Percentiles rank a stretch among this genome's conserved stretches.
These are phyloP conservation scores for Goniozus legneri DNA, from an alignment of 1,140 invertebrate species.

Conservation along the genomic window DNA sequence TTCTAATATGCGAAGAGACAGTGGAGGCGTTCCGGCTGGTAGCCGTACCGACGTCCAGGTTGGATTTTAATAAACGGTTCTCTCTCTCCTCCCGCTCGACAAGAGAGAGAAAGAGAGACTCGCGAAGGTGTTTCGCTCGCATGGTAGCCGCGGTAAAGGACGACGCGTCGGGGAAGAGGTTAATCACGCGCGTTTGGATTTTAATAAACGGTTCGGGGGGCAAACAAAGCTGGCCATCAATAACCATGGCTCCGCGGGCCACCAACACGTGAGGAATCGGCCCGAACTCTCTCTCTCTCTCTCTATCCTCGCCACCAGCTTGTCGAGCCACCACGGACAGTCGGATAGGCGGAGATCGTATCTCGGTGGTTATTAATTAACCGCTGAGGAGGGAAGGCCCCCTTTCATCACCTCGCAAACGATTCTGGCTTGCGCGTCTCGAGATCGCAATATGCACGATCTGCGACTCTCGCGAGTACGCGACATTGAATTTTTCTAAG, in stretches of 20 bases:
- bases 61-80: conserved; percentile 34
- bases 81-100: not conserved
- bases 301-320: conserved; percentile 34
- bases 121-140: conserved; percentile 33
- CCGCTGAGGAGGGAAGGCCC: conserved; percentile 48
- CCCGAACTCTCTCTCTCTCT: not conserved
- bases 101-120: conserved; percentile 1
- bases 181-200: conserved; percentile 49
- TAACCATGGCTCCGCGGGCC: conserved; percentile 31
- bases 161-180: conserved; percentile 33
- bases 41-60: conserved; percentile 16
- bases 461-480: too few relatives aligned
- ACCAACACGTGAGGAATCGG: not conserved
- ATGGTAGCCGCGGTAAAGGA: conserved; percentile 34
- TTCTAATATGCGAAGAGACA: conserved; percentile 14
- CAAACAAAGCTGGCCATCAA: conserved; percentile 50
- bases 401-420: conserved; percentile 51
- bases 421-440: too few relatives aligned
- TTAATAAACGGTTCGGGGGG: conserved; percentile 51
- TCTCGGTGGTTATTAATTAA: conserved; percentile 54
- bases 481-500: conserved; percentile 1
- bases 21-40: conserved; percentile 25
- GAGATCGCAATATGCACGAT: too few relatives aligned
- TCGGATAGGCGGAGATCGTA: conserved; percentile 51
- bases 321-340: conserved; percentile 36